Percentiles rank a stretch among this genome's conserved stretches.
phyloP scores from a whole-genome alignment of 2,113 vertebrate genomes.

The Plecturocebus donacophilus region DNA sequence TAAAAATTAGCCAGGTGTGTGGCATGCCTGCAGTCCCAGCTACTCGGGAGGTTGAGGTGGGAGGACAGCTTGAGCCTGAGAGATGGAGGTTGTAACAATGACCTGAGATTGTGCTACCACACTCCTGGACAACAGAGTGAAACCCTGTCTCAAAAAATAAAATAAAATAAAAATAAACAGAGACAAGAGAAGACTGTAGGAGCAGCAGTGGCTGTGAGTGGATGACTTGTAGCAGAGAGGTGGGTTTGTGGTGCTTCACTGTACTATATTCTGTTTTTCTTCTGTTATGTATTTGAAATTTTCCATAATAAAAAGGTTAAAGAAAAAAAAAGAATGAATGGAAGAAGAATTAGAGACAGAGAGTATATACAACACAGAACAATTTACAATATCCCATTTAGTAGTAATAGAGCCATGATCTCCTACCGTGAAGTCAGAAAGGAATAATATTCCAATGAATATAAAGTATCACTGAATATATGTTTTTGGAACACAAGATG shows the following conservation, averaged over 20 bases:
- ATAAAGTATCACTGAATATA: not conserved
- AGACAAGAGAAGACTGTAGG: not conserved
- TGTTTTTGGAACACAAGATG: not conserved
- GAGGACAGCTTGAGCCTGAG: too few species aligned
- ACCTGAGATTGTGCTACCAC: too few species aligned
- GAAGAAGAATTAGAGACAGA: not conserved
- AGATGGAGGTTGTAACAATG: too few species aligned
- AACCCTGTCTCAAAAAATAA: too few species aligned
- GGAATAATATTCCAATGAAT: not conserved
- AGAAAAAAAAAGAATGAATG: not conserved
- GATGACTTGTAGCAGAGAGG: not conserved
- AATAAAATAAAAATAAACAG: not conserved
- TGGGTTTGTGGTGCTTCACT: not conserved
- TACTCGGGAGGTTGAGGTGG: too few species aligned
- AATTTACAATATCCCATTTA: not conserved
- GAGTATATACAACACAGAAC: not conserved
- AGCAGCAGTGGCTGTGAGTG: not conserved
- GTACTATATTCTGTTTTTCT: not conserved
- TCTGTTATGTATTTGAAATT: constrained; percentile 1
- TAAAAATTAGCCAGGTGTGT: too few species aligned
- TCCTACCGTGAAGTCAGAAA: not conserved
- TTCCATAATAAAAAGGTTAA: constrained; percentile 22
- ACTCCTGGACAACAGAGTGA: too few species aligned
- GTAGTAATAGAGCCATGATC: not conserved
- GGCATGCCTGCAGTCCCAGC: too few species aligned